phyloP scores from a whole-genome alignment of 2,113 vertebrate species.

The Chaenocephalus aceratus region DNA sequence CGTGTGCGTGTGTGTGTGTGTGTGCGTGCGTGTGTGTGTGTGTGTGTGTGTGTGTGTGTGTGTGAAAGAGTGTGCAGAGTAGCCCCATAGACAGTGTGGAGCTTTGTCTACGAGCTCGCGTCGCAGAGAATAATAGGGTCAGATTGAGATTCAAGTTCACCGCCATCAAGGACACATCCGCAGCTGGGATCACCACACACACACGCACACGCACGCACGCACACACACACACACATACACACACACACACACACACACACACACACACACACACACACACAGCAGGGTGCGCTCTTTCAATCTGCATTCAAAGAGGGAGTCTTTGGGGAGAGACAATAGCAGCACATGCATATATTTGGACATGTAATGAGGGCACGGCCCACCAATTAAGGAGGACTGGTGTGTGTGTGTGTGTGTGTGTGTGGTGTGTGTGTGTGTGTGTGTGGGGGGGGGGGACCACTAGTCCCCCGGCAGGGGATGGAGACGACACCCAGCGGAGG shows the following conservation, averaged over 20 bases:
- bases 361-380: constrained; percentile 70
- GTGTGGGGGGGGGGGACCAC: constrained; percentile 45
- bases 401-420: constrained; percentile 40
- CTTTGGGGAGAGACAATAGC: constrained; percentile 63
- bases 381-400: constrained; percentile 57
- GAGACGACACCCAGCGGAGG: constrained; percentile 70
- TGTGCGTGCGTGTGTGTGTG: constrained; percentile 22
- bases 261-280: constrained; percentile 41
- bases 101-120: constrained; percentile 41
- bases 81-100: constrained; percentile 27
- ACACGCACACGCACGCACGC: constrained; percentile 18
- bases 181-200: constrained; percentile 28
- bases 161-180: constrained; percentile 39
- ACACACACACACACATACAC: constrained; percentile 22
- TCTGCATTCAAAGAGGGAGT: constrained; percentile 43
- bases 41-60: constrained; percentile 15
- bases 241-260: constrained; percentile 19
- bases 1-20: constrained; percentile 23
- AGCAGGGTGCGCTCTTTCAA: constrained; percentile 4
- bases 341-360: constrained; percentile 73
- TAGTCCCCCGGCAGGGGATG: constrained; percentile 61
- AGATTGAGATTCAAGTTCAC: constrained; percentile 51
- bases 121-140: constrained; percentile 30
- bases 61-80: constrained; percentile 13
- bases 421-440: constrained; percentile 39